Conservation (phyloP, 2,113 vertebrate genomes). For the Perognathus longimembris region DNA sequence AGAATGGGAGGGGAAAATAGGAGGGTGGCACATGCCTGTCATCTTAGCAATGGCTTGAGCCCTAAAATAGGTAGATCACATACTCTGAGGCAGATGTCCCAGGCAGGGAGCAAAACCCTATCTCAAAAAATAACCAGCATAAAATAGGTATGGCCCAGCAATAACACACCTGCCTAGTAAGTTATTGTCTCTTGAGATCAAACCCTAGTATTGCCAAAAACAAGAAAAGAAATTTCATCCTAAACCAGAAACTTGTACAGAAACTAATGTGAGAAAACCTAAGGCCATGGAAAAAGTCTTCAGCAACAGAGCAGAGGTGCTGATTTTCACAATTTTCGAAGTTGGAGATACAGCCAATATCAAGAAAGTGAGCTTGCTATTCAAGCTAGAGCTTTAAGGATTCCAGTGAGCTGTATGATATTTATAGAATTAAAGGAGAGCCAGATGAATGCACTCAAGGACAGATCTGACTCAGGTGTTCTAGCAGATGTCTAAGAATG, state of each 20-base stretch:
- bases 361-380: neutral
- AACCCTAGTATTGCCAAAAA: too few species aligned
- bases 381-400: neutral
- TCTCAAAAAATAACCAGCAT: too few species aligned
- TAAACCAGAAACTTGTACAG: slow-evolving; percentile 34
- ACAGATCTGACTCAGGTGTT: slow-evolving; percentile 21
- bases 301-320: neutral
- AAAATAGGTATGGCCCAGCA: too few species aligned
- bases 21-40: too few species aligned
- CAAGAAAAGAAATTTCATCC: neutral
- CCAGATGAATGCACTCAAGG: neutral
- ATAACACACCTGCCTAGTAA: too few species aligned
- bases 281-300: neutral
- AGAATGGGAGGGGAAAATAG: too few species aligned
- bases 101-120: too few species aligned
- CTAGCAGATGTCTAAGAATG: neutral
- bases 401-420: slow-evolving; percentile 33
- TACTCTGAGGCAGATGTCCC: too few species aligned
- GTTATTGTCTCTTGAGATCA: too few species aligned
- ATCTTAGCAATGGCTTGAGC: too few species aligned
- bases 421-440: neutral
- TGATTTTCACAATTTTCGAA: neutral
- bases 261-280: neutral
- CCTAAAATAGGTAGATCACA: too few species aligned
- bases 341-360: neutral